phyloP scores from a whole-genome alignment of 2,888 invertebrate genomes.

The Sinhomidia bicolor region DNA sequence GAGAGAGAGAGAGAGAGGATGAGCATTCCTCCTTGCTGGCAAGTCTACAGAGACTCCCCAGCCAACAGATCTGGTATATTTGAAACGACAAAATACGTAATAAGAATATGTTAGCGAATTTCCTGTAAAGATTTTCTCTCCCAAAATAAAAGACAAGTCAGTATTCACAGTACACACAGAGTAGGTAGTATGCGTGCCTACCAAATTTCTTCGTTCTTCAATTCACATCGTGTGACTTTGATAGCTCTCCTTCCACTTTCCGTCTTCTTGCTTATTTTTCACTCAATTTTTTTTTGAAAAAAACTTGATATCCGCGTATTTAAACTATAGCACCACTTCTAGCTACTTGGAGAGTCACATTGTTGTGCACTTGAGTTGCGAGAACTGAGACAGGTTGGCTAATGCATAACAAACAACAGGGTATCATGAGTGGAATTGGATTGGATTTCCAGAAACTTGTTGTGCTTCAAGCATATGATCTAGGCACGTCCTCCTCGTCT shows the following conservation, averaged over 20 bases:
- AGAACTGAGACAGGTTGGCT: slow-evolving; percentile 28
- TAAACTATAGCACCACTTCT: too few species aligned
- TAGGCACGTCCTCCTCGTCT: background rate
- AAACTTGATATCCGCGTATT: background rate
- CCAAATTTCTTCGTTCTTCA: slow-evolving; percentile 1
- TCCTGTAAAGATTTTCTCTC: background rate
- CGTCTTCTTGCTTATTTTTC: background rate
- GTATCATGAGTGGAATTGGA: background rate
- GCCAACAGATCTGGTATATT: background rate
- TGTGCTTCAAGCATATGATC: background rate
- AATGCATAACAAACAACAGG: slow-evolving; percentile 29
- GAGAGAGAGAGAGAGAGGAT: background rate
- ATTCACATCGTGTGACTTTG: slow-evolving; percentile 2
- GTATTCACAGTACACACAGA: too few species aligned
- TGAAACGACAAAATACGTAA: background rate
- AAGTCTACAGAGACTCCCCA: slow-evolving; percentile 8
- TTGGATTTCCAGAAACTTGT: slow-evolving; percentile 18
- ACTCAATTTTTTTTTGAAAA: background rate
- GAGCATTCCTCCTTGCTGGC: background rate
- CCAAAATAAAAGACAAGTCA: background rate
- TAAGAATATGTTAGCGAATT: slow-evolving; percentile 35
- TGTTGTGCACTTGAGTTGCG: slow-evolving; percentile 3
- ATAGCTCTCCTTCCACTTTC: background rate
- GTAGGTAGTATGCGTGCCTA: slow-evolving; percentile 11
- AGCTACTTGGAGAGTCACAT: background rate